Evolutionary conservation across 1,140 invertebrate species (phyloP), one percentile per base, ranked within the genome.

Genomic region (Drosophila serrata): DNA sequence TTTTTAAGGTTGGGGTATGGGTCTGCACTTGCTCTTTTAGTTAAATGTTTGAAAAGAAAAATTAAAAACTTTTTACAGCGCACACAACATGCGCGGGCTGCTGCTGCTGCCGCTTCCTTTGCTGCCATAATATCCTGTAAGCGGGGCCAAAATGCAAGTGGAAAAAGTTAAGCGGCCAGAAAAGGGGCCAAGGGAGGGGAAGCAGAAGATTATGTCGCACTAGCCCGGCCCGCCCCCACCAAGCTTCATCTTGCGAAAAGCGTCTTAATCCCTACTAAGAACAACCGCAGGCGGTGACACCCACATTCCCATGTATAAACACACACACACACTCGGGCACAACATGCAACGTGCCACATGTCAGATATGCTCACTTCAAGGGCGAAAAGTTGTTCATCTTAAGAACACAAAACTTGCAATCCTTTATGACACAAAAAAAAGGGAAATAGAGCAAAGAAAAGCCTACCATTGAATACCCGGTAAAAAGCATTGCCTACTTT

Each of bases 21-120:
- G 2, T 27, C 29, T 62, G 64, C 49, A 78, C 75, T 87, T 87
- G 80, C 84, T 88, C 84, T 87, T 87, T 87, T 84, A 87, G 84
- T 87, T 87, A 87, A 88, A 87, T 87, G 84, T 87, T 87, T 87
- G 84, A 88, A 87, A 87, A 87, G 84, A 87, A 87, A 87, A 87
- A 87, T 88, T 87, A 87, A 87, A 87, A 87, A 87, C 84, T 87
- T 87, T 88, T 87, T 84, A 87, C 84, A 87, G 76, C 84, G 87
- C 76, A 58, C 72, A 65, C 74, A 72, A 72, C 81, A 81, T 74
- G 73, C 58, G 81, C 81, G 65, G 65, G 35, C 61, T 64, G 39
- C 39, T 56, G 35, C 56, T 65, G 27, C 55, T 59, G 46, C 33
- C 73, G 45, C 37, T 61, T 74, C 27, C 56, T 49, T 51, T 31